Evolutionary conservation across 2,797 vertebrate genomes (phyloP).

Genomic region (Phalanger gymnotis): DNA sequence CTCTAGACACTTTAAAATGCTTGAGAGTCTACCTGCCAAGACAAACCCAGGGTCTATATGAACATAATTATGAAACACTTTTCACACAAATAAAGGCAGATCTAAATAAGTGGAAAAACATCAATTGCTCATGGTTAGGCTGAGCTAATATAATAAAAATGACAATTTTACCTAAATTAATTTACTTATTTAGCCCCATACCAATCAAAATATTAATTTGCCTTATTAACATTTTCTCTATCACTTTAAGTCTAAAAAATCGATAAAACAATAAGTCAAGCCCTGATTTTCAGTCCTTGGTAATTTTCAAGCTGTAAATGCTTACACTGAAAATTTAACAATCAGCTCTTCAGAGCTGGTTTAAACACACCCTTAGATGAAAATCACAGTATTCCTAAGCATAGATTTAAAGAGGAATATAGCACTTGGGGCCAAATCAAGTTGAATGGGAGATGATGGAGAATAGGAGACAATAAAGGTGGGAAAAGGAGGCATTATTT

Average conservation of each 20-base stretch:
- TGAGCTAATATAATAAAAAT: no score
- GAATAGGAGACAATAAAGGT: neutral
- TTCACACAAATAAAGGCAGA: no score
- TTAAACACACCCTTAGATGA: neutral
- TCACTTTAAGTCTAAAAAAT: neutral
- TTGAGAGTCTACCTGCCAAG: no score
- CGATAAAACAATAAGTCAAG: neutral
- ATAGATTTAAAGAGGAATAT: neutral
- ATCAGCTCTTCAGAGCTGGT: neutral
- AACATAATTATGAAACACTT: no score
- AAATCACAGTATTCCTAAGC: neutral
- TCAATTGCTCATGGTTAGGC: no score
- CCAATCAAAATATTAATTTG: no score
- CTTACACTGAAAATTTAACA: neutral
- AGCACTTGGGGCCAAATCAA: neutral
- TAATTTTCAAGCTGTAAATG: neutral
- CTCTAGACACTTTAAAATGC: no score
- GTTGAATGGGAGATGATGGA: neutral
- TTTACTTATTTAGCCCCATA: no score
- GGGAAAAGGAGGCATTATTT: neutral
- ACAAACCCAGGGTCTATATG: no score
- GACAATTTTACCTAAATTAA: no score
- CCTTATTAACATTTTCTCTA: neutral
- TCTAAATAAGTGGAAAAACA: no score
- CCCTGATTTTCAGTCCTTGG: neutral